These are phyloP conservation scores for Tachysurus vachellii DNA, from an alignment of 2,113 vertebrate genomes.

Conservation along the genomic window DNA sequence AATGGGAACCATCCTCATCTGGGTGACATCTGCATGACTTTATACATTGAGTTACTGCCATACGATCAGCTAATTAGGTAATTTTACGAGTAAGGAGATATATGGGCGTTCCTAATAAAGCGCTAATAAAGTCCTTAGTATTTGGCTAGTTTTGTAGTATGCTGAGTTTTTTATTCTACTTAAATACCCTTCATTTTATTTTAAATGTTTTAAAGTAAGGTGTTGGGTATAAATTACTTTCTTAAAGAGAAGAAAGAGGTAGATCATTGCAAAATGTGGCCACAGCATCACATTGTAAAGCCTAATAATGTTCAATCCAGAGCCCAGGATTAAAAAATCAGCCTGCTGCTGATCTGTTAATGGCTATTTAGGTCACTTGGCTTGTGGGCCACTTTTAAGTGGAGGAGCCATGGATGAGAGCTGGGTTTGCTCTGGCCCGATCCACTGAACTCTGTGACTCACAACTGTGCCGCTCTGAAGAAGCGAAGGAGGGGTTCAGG, in stretches of 20 bases:
- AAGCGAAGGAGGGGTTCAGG: conserved; percentile 16
- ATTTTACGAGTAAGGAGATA: no score
- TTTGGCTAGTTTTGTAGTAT: neutral
- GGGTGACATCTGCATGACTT: no score
- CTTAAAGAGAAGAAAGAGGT: conserved; percentile 13
- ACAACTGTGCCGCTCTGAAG: neutral
- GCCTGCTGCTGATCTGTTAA: conserved; percentile 66
- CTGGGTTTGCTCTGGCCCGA: conserved; percentile 27
- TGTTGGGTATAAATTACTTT: neutral
- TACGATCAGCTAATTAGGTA: no score
- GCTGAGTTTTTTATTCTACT: neutral
- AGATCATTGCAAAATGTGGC: conserved; percentile 32
- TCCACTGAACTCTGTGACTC: conserved; percentile 15
- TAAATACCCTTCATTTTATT: neutral
- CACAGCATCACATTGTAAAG: conserved; percentile 46
- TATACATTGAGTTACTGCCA: no score
- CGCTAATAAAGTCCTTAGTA: no score
- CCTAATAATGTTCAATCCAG: conserved; percentile 59
- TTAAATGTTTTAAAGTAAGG: neutral
- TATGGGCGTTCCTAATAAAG: no score
- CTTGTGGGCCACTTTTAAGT: conserved; percentile 59
- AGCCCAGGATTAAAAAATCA: conserved; percentile 65
- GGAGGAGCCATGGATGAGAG: conserved; percentile 47
- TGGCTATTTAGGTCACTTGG: conserved; percentile 69
- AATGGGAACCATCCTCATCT: no score